Evolutionary conservation across 1,140 invertebrate species (phyloP).

Genomic region (Meloidogyne hapla): DNA sequence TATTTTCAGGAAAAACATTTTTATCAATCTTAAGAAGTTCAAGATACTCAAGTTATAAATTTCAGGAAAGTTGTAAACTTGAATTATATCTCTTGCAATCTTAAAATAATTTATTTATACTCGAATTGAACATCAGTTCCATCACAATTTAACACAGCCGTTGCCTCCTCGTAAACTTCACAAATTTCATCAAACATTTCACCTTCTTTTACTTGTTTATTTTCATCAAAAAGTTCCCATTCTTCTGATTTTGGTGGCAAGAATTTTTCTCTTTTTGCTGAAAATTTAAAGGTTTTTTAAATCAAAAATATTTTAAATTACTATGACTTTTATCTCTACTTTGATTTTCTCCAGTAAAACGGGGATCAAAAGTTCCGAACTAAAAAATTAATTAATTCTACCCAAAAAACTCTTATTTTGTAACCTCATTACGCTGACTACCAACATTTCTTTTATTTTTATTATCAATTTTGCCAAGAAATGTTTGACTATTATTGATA

Average conservation of each 20-base stretch:
- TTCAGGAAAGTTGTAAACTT: too few relatives aligned
- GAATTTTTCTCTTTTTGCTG: not conserved
- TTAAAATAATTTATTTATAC: not conserved
- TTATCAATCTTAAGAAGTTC: too few relatives aligned
- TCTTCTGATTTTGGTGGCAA: slow-evolving; percentile 17
- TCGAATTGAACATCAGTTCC: not conserved
- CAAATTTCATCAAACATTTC: slow-evolving; percentile 12
- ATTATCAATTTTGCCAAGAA: not conserved
- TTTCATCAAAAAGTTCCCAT: slow-evolving; percentile 21
- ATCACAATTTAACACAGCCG: not conserved
- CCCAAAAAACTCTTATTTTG: too few relatives aligned
- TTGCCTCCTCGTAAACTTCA: not conserved
- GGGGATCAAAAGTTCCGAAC: not conserved
- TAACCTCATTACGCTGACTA: not conserved
- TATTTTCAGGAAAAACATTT: too few relatives aligned
- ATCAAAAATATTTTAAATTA: not conserved
- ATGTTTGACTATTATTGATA: not conserved
- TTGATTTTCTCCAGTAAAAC: not conserved
- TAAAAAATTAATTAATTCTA: not conserved
- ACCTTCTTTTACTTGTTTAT: not conserved
- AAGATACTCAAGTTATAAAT: too few relatives aligned
- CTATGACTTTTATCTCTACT: not conserved
- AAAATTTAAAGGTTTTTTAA: not conserved
- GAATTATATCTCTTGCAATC: too few relatives aligned
- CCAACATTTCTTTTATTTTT: not conserved